These are phyloP conservation scores for Linnaemya vulpina DNA, from an alignment of 2,888 invertebrate genomes.

Conservation along the genomic window DNA sequence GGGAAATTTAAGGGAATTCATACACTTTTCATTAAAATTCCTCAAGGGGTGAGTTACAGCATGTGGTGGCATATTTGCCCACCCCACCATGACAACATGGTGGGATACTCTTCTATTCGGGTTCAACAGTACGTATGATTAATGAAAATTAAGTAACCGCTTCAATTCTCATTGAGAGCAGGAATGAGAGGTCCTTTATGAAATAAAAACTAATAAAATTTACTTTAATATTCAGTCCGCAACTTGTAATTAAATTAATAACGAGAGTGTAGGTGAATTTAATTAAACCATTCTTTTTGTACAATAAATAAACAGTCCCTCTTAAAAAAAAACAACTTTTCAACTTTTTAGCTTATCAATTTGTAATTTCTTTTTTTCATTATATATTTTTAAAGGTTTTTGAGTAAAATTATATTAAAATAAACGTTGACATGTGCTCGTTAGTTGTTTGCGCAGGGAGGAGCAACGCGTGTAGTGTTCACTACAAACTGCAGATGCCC, in stretches of 20 bases:
- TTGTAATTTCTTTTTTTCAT: background rate
- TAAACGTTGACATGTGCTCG: constrained; percentile 44
- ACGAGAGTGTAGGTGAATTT: background rate
- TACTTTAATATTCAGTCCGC: background rate
- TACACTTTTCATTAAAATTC: background rate
- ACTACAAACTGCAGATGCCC: background rate
- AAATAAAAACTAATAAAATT: background rate
- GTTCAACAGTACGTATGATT: background rate
- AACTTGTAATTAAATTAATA: constrained; percentile 18
- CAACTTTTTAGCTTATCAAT: constrained; percentile 11
- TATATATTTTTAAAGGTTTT: constrained; percentile 13
- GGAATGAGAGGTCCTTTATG: background rate
- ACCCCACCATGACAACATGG: too few relatives aligned
- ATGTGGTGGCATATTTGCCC: too few relatives aligned
- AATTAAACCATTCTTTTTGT: constrained; percentile 40
- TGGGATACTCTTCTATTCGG: too few relatives aligned
- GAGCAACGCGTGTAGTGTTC: background rate
- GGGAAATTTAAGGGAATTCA: background rate
- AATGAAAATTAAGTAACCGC: background rate
- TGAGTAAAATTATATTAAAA: constrained; percentile 50
- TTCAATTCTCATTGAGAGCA: too few relatives aligned
- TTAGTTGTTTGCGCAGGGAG: background rate
- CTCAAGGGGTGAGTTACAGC: too few relatives aligned
- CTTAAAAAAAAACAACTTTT: background rate
- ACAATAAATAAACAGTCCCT: constrained; percentile 3